A percentile compares a stretch with the other conserved stretches of the same genome.
These are phyloP conservation scores for Epinotia ramella DNA, from an alignment of 2,888 invertebrate species.

Conservation along the genomic window DNA sequence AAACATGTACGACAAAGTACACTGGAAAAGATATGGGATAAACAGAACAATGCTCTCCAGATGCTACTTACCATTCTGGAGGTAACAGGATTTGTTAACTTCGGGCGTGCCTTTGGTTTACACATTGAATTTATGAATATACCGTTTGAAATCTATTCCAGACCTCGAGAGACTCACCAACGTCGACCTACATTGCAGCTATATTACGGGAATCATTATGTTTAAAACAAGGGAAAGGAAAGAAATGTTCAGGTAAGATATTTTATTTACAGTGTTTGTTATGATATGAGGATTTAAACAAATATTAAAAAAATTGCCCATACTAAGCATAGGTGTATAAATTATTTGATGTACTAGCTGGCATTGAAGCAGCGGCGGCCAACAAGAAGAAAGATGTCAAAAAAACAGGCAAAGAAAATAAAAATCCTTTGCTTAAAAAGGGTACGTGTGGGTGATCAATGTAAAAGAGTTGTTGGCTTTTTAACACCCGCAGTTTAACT, in stretches of 20 bases:
- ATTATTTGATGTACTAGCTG: conserved; percentile 60
- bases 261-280: neutral
- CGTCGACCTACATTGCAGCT: conserved; percentile 83
- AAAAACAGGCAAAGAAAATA: conserved; percentile 78
- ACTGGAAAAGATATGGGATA: conserved; percentile 85
- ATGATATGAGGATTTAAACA: neutral
- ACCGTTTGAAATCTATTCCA: conserved; percentile 60
- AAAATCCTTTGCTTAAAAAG: conserved; percentile 70
- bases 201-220: conserved; percentile 86
- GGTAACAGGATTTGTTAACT: conserved; percentile 63
- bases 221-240: conserved; percentile 83
- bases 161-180: conserved; percentile 83
- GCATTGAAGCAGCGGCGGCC: conserved; percentile 63
- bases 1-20: conserved; percentile 84
- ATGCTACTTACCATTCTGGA: conserved; percentile 84
- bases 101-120: neutral
- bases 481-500: conserved; percentile 6
- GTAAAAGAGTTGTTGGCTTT: conserved; percentile 44
- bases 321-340: neutral
- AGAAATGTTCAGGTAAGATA: conserved; percentile 75
- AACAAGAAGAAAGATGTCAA: conserved; percentile 76
- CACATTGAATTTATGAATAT: neutral
- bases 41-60: conserved; percentile 83
- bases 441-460: conserved; percentile 66
- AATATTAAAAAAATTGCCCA: conserved; percentile 12